Percentiles rank a stretch among this genome's conserved stretches.
Evolutionary conservation across 2,113 vertebrate species (phyloP).

Genomic region (Plecturocebus donacophilus): DNA sequence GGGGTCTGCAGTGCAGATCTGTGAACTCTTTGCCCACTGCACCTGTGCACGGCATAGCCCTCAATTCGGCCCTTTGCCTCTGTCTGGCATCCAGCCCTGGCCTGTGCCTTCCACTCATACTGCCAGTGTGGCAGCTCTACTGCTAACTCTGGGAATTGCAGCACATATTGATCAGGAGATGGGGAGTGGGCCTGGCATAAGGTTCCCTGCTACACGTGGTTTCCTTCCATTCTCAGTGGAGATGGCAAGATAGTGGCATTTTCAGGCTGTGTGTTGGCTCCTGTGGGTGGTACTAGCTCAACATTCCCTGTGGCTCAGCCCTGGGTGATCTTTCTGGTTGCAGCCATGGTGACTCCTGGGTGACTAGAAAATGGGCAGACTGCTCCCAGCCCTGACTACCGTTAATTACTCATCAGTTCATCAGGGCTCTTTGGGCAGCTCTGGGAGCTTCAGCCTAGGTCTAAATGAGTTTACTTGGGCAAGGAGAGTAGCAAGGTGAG

Average conservation of each 20-base stretch:
- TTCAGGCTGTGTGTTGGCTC: not conserved
- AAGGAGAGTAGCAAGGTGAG: not conserved
- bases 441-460: not conserved
- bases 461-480: not conserved
- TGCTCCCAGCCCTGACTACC: not conserved
- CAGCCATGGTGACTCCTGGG: not conserved
- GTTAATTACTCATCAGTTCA: not conserved
- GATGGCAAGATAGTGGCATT: not conserved
- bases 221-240: not conserved
- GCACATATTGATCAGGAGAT: not conserved
- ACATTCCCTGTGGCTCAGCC: not conserved
- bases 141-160: not conserved
- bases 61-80: not conserved
- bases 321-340: not conserved
- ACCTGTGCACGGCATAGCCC: not conserved
- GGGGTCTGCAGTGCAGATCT: not conserved
- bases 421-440: not conserved
- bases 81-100: too few species aligned
- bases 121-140: not conserved
- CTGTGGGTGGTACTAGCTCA: not conserved
- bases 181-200: not conserved
- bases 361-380: conserved; percentile 1
- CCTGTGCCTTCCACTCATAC: not conserved
- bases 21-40: not conserved
- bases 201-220: not conserved